These are phyloP conservation scores for Marcusenius ussheri DNA, from an alignment of 2,113 vertebrate genomes.

Conservation along the genomic window DNA sequence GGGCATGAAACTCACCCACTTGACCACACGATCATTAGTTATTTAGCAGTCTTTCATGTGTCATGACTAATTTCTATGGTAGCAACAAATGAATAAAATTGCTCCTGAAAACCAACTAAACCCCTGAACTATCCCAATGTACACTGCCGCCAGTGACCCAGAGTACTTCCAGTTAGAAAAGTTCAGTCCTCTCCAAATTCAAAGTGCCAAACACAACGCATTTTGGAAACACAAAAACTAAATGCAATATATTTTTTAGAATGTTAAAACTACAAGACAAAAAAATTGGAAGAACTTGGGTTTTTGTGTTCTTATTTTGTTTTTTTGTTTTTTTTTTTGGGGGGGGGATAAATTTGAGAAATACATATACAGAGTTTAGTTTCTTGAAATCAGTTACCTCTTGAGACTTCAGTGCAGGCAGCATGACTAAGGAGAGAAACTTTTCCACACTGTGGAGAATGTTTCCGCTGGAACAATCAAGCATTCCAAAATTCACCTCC, in stretches of 20 bases:
- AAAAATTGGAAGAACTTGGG: neutral
- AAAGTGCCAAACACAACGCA: neutral
- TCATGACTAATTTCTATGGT: neutral
- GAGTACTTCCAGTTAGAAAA: neutral
- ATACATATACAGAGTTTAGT: neutral
- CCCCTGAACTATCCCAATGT: neutral
- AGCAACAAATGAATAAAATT: neutral
- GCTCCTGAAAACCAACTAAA: neutral
- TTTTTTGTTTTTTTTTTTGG: neutral
- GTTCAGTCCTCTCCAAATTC: neutral
- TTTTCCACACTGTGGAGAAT: slow-evolving; percentile 61
- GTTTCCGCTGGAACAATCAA: slow-evolving; percentile 56
- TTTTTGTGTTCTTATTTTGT: neutral
- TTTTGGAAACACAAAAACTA: neutral
- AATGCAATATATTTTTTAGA: neutral
- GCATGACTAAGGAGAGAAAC: slow-evolving; percentile 60
- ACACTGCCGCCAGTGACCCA: neutral
- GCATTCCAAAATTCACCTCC: slow-evolving; percentile 65
- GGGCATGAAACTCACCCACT: neutral
- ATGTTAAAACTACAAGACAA: neutral
- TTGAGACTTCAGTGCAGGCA: slow-evolving; percentile 64
- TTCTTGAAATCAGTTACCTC: slow-evolving; percentile 52
- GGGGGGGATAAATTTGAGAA: neutral
- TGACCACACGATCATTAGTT: neutral
- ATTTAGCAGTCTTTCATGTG: neutral